phyloP scores from a whole-genome alignment of 2,888 invertebrate genomes.

The Noctua comes region DNA sequence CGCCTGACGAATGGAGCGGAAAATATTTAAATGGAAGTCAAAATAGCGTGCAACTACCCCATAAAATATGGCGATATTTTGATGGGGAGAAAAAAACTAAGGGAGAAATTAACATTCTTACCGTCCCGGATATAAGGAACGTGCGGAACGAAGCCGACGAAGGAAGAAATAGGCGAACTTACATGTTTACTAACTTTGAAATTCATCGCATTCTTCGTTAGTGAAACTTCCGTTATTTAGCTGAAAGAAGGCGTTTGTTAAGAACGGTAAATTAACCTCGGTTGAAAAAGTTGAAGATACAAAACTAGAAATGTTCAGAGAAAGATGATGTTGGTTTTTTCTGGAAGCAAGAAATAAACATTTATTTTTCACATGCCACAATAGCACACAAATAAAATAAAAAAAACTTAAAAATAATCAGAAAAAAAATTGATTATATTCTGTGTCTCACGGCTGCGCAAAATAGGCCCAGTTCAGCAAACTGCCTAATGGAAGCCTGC shows the following conservation, averaged over 20 bases:
- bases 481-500: too few species aligned
- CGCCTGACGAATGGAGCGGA: conserved; percentile 88
- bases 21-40: conserved; percentile 89
- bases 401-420: too few species aligned
- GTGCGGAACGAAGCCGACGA: conserved; percentile 80
- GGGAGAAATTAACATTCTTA: conserved; percentile 82
- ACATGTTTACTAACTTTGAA: conserved; percentile 79
- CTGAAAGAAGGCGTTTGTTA: neutral
- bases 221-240: conserved; percentile 64
- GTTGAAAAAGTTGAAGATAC: neutral
- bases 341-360: too few species aligned
- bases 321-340: neutral
- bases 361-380: too few species aligned
- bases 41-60: conserved; percentile 85
- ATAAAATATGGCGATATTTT: conserved; percentile 87
- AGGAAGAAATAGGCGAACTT: conserved; percentile 73
- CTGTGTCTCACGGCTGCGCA: too few species aligned
- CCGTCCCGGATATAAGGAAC: conserved; percentile 80
- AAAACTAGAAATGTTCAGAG: neutral
- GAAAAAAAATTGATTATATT: too few species aligned
- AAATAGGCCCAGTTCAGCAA: too few species aligned
- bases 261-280: neutral
- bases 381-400: too few species aligned
- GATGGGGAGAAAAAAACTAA: conserved; percentile 73
- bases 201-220: conserved; percentile 75